phyloP scores from a whole-genome alignment of 2,797 vertebrate genomes.

The Anguilla megastoma region DNA sequence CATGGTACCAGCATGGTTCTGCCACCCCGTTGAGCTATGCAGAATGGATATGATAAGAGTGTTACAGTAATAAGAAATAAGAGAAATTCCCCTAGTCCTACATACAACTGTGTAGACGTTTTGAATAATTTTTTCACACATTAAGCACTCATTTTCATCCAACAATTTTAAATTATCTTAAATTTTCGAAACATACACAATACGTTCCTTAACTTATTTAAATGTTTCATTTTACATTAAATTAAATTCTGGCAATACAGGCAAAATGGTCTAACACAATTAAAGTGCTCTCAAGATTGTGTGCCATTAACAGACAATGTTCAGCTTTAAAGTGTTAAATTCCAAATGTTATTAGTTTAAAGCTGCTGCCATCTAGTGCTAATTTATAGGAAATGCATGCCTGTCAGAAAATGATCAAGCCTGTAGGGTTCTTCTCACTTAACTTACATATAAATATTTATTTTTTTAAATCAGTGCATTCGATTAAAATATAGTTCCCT shows the following conservation, averaged over 20 bases:
- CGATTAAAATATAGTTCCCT: neutral
- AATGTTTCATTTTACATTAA: neutral
- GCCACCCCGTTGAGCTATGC: conserved; percentile 83
- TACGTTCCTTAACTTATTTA: neutral
- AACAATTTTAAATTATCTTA: neutral
- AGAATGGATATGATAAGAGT: neutral
- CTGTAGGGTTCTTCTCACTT: neutral
- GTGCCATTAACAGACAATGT: neutral
- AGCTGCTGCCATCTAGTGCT: conserved; percentile 50
- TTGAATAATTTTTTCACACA: neutral
- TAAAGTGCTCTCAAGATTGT: neutral
- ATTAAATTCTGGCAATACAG: neutral
- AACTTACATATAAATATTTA: neutral
- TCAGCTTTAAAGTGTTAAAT: neutral
- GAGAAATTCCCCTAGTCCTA: neutral
- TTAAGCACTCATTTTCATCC: neutral
- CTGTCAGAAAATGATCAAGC: neutral
- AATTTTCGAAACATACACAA: neutral
- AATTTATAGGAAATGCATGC: conserved; percentile 22
- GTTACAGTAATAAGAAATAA: neutral
- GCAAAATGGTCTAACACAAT: neutral
- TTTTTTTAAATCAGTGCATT: neutral
- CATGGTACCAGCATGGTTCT: conserved; percentile 90
- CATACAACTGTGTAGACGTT: neutral
- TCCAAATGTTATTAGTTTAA: conserved; percentile 39